Percentiles rank a stretch among this genome's conserved stretches.
Conservation (phyloP, 2,888 invertebrate species). For the Camponotus fellah region DNA sequence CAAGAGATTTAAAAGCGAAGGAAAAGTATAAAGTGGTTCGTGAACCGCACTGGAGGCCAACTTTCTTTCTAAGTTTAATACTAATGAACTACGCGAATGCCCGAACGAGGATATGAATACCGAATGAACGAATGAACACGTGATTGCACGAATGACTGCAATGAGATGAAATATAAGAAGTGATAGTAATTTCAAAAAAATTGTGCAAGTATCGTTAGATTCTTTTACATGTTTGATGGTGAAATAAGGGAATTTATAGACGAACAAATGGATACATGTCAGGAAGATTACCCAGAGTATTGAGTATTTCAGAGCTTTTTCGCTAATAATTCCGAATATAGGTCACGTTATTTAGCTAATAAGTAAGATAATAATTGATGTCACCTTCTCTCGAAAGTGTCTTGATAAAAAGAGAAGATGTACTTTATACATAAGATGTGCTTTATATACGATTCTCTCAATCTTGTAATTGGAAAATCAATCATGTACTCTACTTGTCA, state of each 20-base stretch:
- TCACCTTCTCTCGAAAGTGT: not conserved
- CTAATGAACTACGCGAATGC: conserved; percentile 29
- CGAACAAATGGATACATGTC: not conserved
- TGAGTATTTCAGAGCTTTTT: not conserved
- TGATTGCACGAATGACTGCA: not conserved
- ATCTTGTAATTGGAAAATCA: not conserved
- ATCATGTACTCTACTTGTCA: not conserved
- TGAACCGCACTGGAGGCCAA: conserved; percentile 4
- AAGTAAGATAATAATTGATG: not conserved
- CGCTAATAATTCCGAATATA: too few relatives aligned
- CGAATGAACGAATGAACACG: conserved; percentile 30
- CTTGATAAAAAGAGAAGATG: not conserved
- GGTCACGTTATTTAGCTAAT: too few relatives aligned
- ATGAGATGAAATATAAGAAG: not conserved
- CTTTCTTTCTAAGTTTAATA: conserved; percentile 42
- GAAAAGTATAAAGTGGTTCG: conserved; percentile 43
- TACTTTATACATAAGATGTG: not conserved
- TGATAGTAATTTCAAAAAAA: conserved; percentile 3
- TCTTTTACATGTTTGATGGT: not conserved
- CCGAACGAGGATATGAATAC: conserved; percentile 33
- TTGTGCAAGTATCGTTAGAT: not conserved
- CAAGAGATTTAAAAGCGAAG: conserved; percentile 37
- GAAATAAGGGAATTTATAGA: not conserved
- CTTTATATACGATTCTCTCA: not conserved
- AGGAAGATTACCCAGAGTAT: not conserved